Evolutionary conservation across 2,113 vertebrate species (phyloP).

Genomic region (Sclerurus mexicanus): DNA sequence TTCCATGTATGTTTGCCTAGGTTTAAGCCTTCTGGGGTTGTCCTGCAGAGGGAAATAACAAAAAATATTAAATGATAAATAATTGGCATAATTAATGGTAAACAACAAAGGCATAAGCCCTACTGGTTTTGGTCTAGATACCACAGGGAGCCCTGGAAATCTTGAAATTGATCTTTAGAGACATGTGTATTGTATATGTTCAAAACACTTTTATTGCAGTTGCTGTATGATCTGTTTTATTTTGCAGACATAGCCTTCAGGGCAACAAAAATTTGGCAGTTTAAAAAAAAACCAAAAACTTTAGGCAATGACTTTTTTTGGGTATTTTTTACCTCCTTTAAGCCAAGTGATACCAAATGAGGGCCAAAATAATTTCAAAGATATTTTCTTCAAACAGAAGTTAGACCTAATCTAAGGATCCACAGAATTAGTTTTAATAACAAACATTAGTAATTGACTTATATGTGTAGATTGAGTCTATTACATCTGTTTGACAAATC

Average conservation of each 20-base stretch:
- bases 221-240: not conserved
- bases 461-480: accelerated
- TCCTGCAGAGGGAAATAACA: not conserved
- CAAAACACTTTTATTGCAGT: not conserved
- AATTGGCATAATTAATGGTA: not conserved
- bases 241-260: not conserved
- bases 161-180: not conserved
- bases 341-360: not conserved
- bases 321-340: not conserved
- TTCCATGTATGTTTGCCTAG: not conserved
- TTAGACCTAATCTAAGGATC: not conserved
- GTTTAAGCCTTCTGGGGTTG: not conserved
- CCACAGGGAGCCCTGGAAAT: not conserved
- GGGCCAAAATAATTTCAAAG: not conserved
- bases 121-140: not conserved
- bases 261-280: not conserved
- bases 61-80: not conserved
- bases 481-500: not conserved
- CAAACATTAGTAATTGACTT: not conserved
- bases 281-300: no score
- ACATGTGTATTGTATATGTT: not conserved
- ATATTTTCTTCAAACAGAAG: not conserved
- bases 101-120: not conserved
- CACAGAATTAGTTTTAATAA: not conserved
- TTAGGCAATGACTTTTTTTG: not conserved